These are phyloP conservation scores for Tetramorium alpestre DNA, from an alignment of 1,140 invertebrate genomes.

Conservation along the genomic window DNA sequence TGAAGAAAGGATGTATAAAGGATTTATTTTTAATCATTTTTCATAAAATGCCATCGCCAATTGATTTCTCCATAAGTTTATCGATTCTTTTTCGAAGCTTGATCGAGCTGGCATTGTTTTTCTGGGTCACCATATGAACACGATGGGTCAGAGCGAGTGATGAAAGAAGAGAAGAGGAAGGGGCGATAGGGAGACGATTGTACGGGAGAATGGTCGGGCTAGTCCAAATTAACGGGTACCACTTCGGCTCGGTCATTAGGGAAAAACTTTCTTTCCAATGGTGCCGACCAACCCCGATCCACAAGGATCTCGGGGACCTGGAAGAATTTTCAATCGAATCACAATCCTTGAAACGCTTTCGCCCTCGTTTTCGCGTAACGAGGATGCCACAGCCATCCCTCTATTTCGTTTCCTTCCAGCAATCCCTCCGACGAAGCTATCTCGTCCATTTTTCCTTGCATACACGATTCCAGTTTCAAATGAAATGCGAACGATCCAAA, in stretches of 20 bases:
- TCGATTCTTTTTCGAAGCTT: slow-evolving; percentile 19
- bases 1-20: too few relatives aligned
- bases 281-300: slow-evolving; percentile 76
- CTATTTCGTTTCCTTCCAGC: slow-evolving; percentile 6
- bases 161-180: slow-evolving; percentile 4
- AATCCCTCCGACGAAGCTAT: not conserved
- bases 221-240: slow-evolving; percentile 83
- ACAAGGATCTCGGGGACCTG: slow-evolving; percentile 65
- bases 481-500: slow-evolving; percentile 23
- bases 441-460: slow-evolving; percentile 48
- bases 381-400: slow-evolving; percentile 60
- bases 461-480: slow-evolving; percentile 61
- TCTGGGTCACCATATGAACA: slow-evolving; percentile 83
- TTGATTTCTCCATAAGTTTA: not conserved
- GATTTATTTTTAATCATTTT: not conserved
- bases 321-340: slow-evolving; percentile 81
- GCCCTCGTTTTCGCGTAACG: slow-evolving; percentile 75
- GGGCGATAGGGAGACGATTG: slow-evolving; percentile 57
- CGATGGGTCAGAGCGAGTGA: slow-evolving; percentile 54
- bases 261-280: slow-evolving; percentile 80
- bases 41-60: not conserved
- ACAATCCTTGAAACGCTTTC: slow-evolving; percentile 74
- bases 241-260: slow-evolving; percentile 80
- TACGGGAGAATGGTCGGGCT: slow-evolving; percentile 5
- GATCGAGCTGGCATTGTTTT: slow-evolving; percentile 75